Base-by-base conservation (phyloP, 2,888 invertebrate species). In the Resseliella maxima region DNA sequence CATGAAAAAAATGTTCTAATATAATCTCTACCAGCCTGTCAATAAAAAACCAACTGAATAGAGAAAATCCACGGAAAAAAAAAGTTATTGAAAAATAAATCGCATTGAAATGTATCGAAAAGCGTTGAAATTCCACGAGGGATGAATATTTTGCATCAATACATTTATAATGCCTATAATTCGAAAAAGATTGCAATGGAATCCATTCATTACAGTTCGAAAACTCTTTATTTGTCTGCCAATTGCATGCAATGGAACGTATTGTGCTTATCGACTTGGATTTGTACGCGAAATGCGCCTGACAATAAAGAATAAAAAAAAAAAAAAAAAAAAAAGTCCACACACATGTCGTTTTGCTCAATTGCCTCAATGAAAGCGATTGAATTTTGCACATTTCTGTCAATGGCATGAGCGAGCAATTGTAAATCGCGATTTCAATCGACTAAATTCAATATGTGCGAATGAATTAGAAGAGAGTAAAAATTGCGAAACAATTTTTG, bases 101-200 rank as follows among this genome's bases (percentile, higher is more conserved):
- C 59, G 59, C 1, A 2, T 10, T 24, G 41, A n/a, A 59, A 24
- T 24, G 59, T 6, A 24, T 24, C 24, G 59, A 59, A n/a, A 59
- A 2, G 46, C 18, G 59, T 15, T 59, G 0, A 27, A 27, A 72
- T 72, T 31, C n/a, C 12, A 18, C 18, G 72, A 31, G 18, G 31
- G 31, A n/a, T 24, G 72, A 72, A 72, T 1, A 72, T 31, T 15
- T 41, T 5, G 31, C 72, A 31, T 27, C 72, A 72, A 72, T 72
- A 31, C 72, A 1, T 72, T 72, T 35, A 72, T 72, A 72, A 72
- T 72, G 72, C 72, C 31, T 72, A 72, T 72, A 72, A 72, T 72
- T 35, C 72, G 31, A 59, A 24, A n/a, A 72, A 15, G 31, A 72
- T 18, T 31, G 31, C 35, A 27, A 72, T 72, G 72, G 72, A 72